Percentiles rank a stretch among this genome's conserved stretches.
These are phyloP conservation scores for Dryoscopus gambensis DNA, from an alignment of 2,113 vertebrate genomes.

Conservation along the genomic window DNA sequence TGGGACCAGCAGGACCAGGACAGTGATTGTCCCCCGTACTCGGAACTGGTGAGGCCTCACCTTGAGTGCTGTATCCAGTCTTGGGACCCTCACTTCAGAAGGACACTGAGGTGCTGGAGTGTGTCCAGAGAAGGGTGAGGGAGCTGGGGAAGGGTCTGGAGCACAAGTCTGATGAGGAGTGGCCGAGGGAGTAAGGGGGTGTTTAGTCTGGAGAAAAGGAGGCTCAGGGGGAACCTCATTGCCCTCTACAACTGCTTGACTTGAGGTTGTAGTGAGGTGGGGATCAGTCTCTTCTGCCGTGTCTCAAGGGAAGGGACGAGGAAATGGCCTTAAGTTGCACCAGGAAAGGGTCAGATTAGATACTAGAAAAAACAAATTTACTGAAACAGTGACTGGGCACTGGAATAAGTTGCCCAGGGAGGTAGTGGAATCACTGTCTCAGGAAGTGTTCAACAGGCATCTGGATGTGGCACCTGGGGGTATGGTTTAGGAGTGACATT, in stretches of 20 bases:
- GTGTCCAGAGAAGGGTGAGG: neutral
- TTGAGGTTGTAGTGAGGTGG: neutral
- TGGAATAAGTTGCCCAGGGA: neutral
- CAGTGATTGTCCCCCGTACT: neutral
- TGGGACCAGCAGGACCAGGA: neutral
- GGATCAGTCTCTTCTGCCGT: neutral
- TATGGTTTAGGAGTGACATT: neutral
- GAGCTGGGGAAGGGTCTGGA: neutral
- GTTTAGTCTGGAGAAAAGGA: neutral
- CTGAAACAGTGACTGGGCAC: neutral
- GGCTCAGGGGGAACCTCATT: neutral
- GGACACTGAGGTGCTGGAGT: neutral
- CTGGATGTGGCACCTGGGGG: neutral
- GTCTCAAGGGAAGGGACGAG: neutral
- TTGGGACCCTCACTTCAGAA: fast-evolving
- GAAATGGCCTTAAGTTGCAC: neutral
- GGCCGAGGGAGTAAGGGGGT: neutral
- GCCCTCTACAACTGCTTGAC: neutral
- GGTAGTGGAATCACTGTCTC: neutral
- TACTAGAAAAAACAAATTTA: neutral
- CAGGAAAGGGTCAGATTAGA: neutral
- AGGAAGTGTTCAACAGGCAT: neutral
- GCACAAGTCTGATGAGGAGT: neutral
- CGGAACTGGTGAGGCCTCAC: fast-evolving
- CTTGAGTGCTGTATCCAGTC: neutral